These are phyloP conservation scores for Botrylloides violaceus DNA, from an alignment of 23 tunicate species.

Conservation along the genomic window DNA sequence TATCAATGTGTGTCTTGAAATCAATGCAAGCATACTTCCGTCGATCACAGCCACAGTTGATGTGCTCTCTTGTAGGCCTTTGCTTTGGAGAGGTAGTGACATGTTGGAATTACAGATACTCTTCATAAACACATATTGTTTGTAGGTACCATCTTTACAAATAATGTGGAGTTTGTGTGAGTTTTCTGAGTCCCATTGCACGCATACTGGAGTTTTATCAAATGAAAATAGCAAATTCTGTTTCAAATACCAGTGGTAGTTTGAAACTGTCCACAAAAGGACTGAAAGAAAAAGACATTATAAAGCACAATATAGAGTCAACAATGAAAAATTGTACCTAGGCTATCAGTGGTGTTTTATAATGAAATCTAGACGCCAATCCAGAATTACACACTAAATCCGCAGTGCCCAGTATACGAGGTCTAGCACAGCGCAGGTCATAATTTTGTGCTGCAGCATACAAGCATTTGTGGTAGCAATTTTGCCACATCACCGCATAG, in stretches of 20 bases:
- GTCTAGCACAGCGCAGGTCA: no score
- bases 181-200: conserved; percentile 63
- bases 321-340: no score
- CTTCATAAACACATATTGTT: conserved; percentile 11
- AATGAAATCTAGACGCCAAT: no score
- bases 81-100: background rate
- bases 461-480: no score
- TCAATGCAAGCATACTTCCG: conserved; percentile 35
- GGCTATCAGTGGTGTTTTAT: no score
- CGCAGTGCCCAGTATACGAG: no score
- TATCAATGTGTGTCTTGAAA: no score
- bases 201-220: conserved; percentile 4
- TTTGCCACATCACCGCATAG: no score
- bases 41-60: conserved; percentile 71
- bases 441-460: no score
- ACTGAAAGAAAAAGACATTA: no score
- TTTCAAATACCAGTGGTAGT: conserved; percentile 82
- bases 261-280: conserved; percentile 76
- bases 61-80: background rate
- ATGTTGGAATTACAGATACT: background rate
- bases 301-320: no score
- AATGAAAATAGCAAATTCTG: conserved; percentile 29
- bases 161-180: conserved; percentile 40
- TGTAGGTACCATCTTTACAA: conserved; percentile 28
- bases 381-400: no score